These are phyloP conservation scores for Andrena cerasifolii DNA, from an alignment of 1,140 invertebrate genomes.

Conservation along the genomic window DNA sequence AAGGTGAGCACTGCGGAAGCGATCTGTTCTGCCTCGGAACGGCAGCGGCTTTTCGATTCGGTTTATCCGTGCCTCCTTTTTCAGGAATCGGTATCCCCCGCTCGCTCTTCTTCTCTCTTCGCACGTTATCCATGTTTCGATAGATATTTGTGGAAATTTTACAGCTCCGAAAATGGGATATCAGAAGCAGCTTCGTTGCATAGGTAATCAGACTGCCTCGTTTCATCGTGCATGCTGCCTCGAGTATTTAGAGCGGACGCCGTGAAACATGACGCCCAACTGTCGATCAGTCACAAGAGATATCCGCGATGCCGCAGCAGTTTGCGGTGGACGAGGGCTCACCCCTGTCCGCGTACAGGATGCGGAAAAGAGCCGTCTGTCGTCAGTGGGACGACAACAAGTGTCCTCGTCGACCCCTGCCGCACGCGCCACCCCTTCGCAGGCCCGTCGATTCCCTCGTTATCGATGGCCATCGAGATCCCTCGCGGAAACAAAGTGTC, in stretches of 20 bases:
- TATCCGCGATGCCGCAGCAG: slow-evolving; percentile 6
- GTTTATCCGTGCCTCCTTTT: not conserved
- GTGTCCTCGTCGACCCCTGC: slow-evolving; percentile 47
- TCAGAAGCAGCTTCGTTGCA: no score
- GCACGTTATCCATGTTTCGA: no score
- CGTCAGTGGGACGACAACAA: slow-evolving; percentile 60
- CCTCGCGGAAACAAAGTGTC: slow-evolving; percentile 18
- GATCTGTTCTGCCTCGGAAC: slow-evolving; percentile 15
- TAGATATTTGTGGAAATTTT: no score
- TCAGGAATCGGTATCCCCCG: not conserved
- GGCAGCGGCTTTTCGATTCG: slow-evolving; percentile 32
- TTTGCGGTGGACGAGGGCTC: slow-evolving; percentile 24
- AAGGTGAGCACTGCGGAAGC: slow-evolving; percentile 57
- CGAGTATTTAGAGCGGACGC: not conserved
- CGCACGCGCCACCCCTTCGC: slow-evolving; percentile 19
- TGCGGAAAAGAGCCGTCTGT: slow-evolving; percentile 63
- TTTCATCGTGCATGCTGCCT: not conserved
- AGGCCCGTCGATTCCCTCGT: slow-evolving; percentile 8
- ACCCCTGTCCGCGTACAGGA: slow-evolving; percentile 35
- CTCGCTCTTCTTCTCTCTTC: no score
- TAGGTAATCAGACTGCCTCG: not conserved
- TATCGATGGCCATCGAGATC: not conserved
- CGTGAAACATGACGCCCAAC: slow-evolving; percentile 20
- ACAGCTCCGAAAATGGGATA: no score
- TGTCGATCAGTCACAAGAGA: slow-evolving; percentile 11